These are phyloP conservation scores for Lophura nycthemera DNA, from an alignment of 2,113 vertebrate species.

Conservation along the genomic window DNA sequence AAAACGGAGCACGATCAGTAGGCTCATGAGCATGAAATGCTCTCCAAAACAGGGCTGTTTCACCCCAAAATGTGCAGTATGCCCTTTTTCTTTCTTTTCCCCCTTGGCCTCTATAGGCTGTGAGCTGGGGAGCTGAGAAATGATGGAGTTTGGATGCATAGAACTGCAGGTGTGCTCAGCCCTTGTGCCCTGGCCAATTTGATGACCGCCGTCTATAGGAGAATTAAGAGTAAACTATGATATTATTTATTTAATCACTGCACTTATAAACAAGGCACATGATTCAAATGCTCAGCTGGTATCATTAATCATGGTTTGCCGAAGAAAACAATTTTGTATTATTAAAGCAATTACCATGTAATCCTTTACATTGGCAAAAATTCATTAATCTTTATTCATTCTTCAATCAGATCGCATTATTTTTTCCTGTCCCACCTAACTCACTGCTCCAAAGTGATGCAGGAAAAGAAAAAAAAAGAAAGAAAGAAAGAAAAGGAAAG, in stretches of 20 bases:
- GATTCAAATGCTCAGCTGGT: background rate
- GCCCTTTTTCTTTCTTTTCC: background rate
- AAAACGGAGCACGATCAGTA: background rate
- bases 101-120: background rate
- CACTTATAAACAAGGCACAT: background rate
- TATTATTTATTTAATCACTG: conserved; percentile 22
- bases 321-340: conserved; percentile 67
- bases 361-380: conserved; percentile 57
- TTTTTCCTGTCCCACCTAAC: background rate
- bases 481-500: too few relatives aligned
- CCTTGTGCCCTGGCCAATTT: background rate
- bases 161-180: background rate
- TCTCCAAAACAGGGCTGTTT: background rate
- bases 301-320: conserved; percentile 64
- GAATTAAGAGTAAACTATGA: conserved; percentile 2
- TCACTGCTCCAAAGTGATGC: background rate
- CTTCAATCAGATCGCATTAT: conserved; percentile 12
- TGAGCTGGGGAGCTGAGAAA: rapidly evolving
- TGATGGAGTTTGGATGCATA: background rate
- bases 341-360: conserved; percentile 68
- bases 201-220: background rate
- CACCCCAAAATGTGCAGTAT: rapidly evolving
- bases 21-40: background rate
- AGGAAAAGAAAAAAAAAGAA: background rate
- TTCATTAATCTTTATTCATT: conserved; percentile 70